phyloP scores from a whole-genome alignment of 2,113 vertebrate species.

The Climacteris rufus region DNA sequence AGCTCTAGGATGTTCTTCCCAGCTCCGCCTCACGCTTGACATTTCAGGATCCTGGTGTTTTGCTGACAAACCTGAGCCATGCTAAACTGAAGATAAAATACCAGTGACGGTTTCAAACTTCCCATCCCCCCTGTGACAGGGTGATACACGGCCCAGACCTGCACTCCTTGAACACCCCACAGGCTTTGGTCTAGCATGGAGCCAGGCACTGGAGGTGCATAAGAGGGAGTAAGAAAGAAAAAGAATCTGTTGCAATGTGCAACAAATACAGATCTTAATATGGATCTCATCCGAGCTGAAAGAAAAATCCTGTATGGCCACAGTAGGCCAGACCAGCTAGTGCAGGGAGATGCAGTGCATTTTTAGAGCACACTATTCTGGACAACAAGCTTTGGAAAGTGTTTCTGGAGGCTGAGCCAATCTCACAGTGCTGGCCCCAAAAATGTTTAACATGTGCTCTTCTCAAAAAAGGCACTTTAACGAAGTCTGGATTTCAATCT shows the following conservation, averaged over 20 bases:
- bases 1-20: background rate
- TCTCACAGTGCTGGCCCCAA: background rate
- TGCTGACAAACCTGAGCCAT: background rate
- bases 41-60: background rate
- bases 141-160: background rate
- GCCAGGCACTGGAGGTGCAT: background rate
- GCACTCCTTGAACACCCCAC: background rate
- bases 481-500: background rate
- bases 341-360: background rate
- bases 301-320: background rate
- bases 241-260: background rate
- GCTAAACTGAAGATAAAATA: constrained; percentile 4
- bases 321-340: background rate
- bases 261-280: background rate
- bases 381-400: background rate
- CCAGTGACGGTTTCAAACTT: background rate
- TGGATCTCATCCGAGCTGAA: background rate
- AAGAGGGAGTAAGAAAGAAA: background rate
- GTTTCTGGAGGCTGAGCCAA: background rate
- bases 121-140: background rate
- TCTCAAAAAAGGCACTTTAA: background rate
- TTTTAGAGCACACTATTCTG: background rate
- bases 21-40: background rate
- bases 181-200: background rate
- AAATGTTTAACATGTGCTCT: background rate